A percentile compares a stretch with the other conserved stretches of the same genome.
phyloP scores from a whole-genome alignment of 1,140 invertebrate species.

The Wiebesia pumilae region DNA sequence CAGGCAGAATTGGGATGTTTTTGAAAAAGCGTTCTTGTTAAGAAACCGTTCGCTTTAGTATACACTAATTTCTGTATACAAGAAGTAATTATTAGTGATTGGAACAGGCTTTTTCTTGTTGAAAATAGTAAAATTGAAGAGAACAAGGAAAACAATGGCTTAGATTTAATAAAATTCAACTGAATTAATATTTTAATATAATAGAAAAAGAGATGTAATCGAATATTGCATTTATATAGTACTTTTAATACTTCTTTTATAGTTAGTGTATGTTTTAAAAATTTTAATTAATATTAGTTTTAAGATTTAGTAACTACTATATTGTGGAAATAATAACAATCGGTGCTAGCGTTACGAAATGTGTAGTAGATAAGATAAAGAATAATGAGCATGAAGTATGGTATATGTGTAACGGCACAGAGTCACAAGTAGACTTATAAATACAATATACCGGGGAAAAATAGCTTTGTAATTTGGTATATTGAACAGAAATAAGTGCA shows the following conservation, averaged over 20 bases:
- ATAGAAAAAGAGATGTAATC: too few relatives aligned
- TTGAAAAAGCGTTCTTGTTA: too few relatives aligned
- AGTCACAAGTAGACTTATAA: neutral
- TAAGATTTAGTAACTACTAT: neutral
- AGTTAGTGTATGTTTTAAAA: too few relatives aligned
- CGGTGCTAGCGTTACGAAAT: neutral
- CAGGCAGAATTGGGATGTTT: too few relatives aligned
- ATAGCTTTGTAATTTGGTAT: neutral
- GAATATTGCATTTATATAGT: too few relatives aligned
- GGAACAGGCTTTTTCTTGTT: too few relatives aligned
- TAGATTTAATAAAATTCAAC: neutral
- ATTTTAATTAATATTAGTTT: too few relatives aligned
- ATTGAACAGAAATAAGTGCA: neutral
- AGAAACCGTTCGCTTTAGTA: neutral
- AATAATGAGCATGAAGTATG: neutral
- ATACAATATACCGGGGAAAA: neutral
- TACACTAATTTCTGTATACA: neutral
- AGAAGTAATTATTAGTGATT: neutral
- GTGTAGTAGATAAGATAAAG: neutral
- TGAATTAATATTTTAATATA: neutral
- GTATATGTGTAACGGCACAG: neutral
- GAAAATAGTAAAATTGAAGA: too few relatives aligned
- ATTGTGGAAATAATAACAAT: neutral
- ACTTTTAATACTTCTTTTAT: too few relatives aligned
- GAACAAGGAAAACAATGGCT: neutral